Base-by-base conservation (phyloP, 1,140 invertebrate species). In the Doryteuthis pealeii region DNA sequence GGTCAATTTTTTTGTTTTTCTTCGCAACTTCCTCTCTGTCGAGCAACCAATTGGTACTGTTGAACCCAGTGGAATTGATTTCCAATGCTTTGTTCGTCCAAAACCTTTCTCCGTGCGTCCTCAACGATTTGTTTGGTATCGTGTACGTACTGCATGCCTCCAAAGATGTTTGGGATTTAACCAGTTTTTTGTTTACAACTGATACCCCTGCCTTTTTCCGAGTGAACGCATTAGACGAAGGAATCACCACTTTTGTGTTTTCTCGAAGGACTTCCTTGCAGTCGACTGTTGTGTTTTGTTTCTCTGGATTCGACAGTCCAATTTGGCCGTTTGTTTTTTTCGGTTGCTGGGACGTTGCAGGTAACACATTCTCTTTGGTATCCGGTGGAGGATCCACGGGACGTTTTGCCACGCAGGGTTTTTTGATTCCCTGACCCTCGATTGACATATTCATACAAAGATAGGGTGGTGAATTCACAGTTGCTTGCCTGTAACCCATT, bases 401-500 rank as follows among this genome's bases (percentile, higher is more conserved):
- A n/a, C 35, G 35, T 10, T 40, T 70, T 15, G 33, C 58, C 75
- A 77, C 71, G 33, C 58, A 31, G 12, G 82, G 82, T 77, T 79
- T 83, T 14, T 75, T 80, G 8, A 87, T 77, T 12, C 79, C 75
- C 43, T 91, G 91, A 8, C 94, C 94, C 69, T 93, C 91, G 1
- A 95, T 90, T 28, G 92, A 91, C 15, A 96, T 86, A 65, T 91
- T 92, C 72, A 94, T 90, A 1, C 95, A 94, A 73, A 94, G 91
- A 84, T 96, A 96, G 2, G 94, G 93, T 18, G 95, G 95, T 4
- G 93, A 92, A 1, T 93, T 92, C 28, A 93, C 90, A 71, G 90
- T 82, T 71, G 90, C 89, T 81, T 93, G 93, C 73, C 92, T 93
- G 85, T 94, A 96, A 26, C 92, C 91, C 74, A 96, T 83, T 85